Conservation (phyloP, 2,888 invertebrate genomes). For the Macropis europaea region DNA sequence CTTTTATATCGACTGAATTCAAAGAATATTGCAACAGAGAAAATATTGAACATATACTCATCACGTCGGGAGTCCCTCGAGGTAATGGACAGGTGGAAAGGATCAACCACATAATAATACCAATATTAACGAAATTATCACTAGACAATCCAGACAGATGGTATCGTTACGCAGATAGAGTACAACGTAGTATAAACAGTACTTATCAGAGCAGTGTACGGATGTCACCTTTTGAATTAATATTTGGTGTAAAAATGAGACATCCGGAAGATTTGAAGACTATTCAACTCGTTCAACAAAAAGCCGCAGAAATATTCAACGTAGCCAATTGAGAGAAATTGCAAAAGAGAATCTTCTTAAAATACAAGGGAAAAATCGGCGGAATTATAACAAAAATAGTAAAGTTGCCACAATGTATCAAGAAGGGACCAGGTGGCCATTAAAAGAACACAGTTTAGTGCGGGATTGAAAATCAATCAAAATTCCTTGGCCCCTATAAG, state of each 20-base stretch:
- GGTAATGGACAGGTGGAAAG: background rate
- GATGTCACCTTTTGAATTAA: slow-evolving; percentile 20
- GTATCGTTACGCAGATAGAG: slow-evolving; percentile 26
- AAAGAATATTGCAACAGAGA: slow-evolving; percentile 18
- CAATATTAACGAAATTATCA: slow-evolving; percentile 46
- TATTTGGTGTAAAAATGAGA: slow-evolving; percentile 38
- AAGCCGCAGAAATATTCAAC: slow-evolving; percentile 35
- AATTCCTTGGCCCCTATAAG: slow-evolving; percentile 74
- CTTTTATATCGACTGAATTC: slow-evolving; percentile 34
- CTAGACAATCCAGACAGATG: slow-evolving; percentile 18
- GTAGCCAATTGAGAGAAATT: slow-evolving; percentile 22
- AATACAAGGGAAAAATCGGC: slow-evolving; percentile 54
- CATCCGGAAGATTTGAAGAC: slow-evolving; percentile 42
- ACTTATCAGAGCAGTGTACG: slow-evolving; percentile 56
- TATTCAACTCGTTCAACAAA: slow-evolving; percentile 50
- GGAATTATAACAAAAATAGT: slow-evolving; percentile 27
- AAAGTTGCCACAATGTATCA: slow-evolving; percentile 47
- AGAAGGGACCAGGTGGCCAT: slow-evolving; percentile 68
- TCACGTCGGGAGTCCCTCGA: slow-evolving; percentile 25
- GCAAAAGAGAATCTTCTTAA: slow-evolving; percentile 47
- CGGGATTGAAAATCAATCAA: slow-evolving; percentile 70
- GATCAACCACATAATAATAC: slow-evolving; percentile 10
- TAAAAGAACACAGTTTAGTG: slow-evolving; percentile 72
- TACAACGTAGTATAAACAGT: slow-evolving; percentile 62
- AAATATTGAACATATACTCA: slow-evolving; percentile 25